Evolutionary conservation across 2,113 vertebrate species (phyloP).

Genomic region (Podarcis muralis): DNA sequence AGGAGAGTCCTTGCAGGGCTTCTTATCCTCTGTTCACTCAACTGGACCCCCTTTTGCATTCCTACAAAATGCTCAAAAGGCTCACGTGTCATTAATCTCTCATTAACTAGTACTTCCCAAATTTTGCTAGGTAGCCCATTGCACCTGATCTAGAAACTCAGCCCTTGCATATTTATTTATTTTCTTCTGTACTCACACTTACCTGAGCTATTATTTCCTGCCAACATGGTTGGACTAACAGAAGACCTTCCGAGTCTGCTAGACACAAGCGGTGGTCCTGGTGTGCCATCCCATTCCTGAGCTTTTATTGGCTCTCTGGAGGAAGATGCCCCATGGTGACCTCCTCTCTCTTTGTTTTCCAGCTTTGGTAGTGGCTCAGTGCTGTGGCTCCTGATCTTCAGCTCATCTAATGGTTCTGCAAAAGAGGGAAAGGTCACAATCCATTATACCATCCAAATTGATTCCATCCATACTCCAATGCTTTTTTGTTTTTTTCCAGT

Average conservation of each 20-base stretch:
- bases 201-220: slow-evolving; percentile 88
- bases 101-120: neutral
- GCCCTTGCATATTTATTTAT: neutral
- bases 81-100: neutral
- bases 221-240: slow-evolving; percentile 89
- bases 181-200: neutral
- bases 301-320: slow-evolving; percentile 88
- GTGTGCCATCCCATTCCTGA: slow-evolving; percentile 90
- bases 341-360: slow-evolving; percentile 84
- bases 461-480: neutral
- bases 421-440: slow-evolving; percentile 40
- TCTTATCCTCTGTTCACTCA: neutral
- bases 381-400: slow-evolving; percentile 86
- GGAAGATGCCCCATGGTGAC: slow-evolving; percentile 76
- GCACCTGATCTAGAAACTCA: neutral
- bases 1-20: neutral
- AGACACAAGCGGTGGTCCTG: slow-evolving; percentile 82
- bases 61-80: neutral
- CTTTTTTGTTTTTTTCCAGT: neutral
- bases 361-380: slow-evolving; percentile 87
- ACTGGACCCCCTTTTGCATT: neutral
- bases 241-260: slow-evolving; percentile 90
- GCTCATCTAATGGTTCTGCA: slow-evolving; percentile 81
- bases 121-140: neutral
- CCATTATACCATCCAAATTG: neutral